These are phyloP conservation scores for Chloroceryle inda DNA, from an alignment of 2,797 vertebrate species.

Conservation along the genomic window DNA sequence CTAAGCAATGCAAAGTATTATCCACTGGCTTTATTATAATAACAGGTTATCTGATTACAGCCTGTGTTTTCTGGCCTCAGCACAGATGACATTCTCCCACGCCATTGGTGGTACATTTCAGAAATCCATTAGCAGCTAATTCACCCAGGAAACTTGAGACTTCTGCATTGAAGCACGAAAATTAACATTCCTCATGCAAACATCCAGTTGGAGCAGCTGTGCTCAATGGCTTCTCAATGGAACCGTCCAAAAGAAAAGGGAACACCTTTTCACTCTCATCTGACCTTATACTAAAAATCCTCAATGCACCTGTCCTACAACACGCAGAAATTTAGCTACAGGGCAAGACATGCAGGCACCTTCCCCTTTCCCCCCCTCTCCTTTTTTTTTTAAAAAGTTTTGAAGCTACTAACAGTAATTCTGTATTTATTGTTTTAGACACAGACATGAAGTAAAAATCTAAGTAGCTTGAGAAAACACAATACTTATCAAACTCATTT, in stretches of 20 bases:
- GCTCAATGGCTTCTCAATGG: neutral
- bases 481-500: slow-evolving; percentile 24
- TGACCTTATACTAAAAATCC: neutral
- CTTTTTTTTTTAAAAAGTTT: neutral
- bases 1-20: slow-evolving; percentile 75
- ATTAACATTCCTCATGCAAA: neutral
- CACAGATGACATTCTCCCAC: neutral
- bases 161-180: slow-evolving; percentile 17
- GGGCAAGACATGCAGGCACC: neutral
- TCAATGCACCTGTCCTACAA: neutral
- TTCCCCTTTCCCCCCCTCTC: fast-evolving
- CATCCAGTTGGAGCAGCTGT: neutral
- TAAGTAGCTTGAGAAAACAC: slow-evolving; percentile 9
- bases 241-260: neutral
- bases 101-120: neutral
- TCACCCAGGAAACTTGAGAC: slow-evolving; percentile 28
- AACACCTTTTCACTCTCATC: neutral
- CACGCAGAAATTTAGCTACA: neutral
- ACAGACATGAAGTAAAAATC: slow-evolving; percentile 41
- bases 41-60: slow-evolving; percentile 73
- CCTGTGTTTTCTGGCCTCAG: neutral
- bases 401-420: slow-evolving; percentile 27
- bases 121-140: slow-evolving; percentile 42
- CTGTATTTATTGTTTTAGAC: slow-evolving; percentile 10
- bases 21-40: slow-evolving; percentile 70